Evolutionary conservation across 2,888 invertebrate species (phyloP).

Genomic region (Helicoverpa assulta): DNA sequence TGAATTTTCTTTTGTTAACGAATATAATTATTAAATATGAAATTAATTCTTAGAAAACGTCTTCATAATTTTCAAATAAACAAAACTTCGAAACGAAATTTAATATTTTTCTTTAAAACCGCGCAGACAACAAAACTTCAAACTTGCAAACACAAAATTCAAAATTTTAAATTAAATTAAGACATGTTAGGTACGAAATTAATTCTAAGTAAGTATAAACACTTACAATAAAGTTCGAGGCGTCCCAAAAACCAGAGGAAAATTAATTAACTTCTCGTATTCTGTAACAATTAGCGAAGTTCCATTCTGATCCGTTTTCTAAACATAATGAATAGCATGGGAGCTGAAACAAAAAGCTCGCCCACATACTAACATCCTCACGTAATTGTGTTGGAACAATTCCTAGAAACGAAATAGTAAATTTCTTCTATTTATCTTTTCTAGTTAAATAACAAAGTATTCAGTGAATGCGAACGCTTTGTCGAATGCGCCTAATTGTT

Average conservation of each 20-base stretch:
- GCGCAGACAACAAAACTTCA: constrained; percentile 19
- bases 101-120: constrained; percentile 49
- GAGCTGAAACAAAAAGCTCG: constrained; percentile 36
- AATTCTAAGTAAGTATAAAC: constrained; percentile 34
- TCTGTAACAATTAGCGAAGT: constrained; percentile 66
- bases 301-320: constrained; percentile 56
- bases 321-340: constrained; percentile 42
- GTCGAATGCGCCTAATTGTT: constrained; percentile 43
- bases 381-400: constrained; percentile 44
- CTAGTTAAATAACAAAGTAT: constrained; percentile 43
- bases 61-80: constrained; percentile 3
- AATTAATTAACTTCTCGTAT: constrained; percentile 68
- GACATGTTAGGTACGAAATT: constrained; percentile 51
- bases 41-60: neutral
- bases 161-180: constrained; percentile 55
- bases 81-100: constrained; percentile 30
- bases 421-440: constrained; percentile 56
- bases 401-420: constrained; percentile 43
- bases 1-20: neutral
- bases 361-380: constrained; percentile 35
- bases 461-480: constrained; percentile 41
- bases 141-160: constrained; percentile 47
- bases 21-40: neutral
- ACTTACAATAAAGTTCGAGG: constrained; percentile 47
- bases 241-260: constrained; percentile 58